phyloP scores from a whole-genome alignment of 1,140 invertebrate genomes.

The Samia ricini region DNA sequence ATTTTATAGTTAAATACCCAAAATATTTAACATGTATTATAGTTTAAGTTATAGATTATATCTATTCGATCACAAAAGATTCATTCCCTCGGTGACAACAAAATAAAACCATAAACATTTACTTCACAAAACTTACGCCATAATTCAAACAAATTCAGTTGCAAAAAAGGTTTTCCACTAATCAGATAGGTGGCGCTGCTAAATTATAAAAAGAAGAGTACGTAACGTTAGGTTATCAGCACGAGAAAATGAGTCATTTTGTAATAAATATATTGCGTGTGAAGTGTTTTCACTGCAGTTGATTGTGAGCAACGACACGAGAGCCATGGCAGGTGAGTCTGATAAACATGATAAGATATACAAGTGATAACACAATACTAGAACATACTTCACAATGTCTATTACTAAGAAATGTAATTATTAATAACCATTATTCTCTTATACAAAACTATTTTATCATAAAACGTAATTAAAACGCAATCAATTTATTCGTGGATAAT shows the following conservation, averaged over 20 bases:
- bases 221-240: not conserved
- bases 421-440: not conserved
- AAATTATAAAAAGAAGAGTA: not conserved
- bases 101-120: no score
- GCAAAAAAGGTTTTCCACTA: not conserved
- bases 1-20: no score
- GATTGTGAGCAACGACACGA: slow-evolving; percentile 19
- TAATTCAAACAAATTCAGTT: no score
- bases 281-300: slow-evolving; percentile 22
- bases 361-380: slow-evolving; percentile 26
- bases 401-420: not conserved
- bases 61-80: no score
- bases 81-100: no score
- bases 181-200: not conserved
- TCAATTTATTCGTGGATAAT: no score
- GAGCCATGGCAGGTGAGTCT: slow-evolving; percentile 36
- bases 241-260: slow-evolving; percentile 4
- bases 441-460: not conserved
- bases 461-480: no score
- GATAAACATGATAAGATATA: slow-evolving; percentile 6
- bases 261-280: slow-evolving; percentile 7
- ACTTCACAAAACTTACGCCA: no score
- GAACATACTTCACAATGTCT: slow-evolving; percentile 18
- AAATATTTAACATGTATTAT: no score
- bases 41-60: no score